phyloP scores from a whole-genome alignment of 2,888 invertebrate genomes.

The Lithophane leautieri region DNA sequence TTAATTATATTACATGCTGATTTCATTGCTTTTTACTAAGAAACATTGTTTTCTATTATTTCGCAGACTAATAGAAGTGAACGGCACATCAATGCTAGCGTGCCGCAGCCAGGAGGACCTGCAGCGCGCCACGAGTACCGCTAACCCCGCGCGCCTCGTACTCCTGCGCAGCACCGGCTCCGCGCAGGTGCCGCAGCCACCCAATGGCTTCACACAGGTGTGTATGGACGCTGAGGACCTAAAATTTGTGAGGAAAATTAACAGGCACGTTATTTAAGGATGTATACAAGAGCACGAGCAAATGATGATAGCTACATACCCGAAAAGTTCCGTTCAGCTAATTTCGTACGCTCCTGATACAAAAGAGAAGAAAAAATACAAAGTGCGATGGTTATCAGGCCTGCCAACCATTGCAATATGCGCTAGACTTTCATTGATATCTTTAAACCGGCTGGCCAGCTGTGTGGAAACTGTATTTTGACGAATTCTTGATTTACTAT shows the following conservation, averaged over 20 bases:
- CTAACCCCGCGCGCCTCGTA: constrained; percentile 92
- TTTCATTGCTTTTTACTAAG: not conserved
- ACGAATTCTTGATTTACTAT: not conserved
- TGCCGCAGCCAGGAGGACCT: constrained; percentile 93
- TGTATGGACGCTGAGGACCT: not conserved
- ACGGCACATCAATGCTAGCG: constrained; percentile 93
- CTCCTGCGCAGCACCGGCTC: constrained; percentile 84
- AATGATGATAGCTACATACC: too few relatives aligned
- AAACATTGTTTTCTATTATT: constrained; percentile 6
- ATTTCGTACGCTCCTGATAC: too few relatives aligned
- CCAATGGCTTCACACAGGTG: constrained; percentile 82
- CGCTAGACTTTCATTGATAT: too few relatives aligned
- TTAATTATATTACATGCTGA: not conserved
- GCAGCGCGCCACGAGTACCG: constrained; percentile 91
- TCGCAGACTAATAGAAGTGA: constrained; percentile 94
- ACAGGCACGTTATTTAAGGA: too few relatives aligned
- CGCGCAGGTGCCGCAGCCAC: constrained; percentile 74
- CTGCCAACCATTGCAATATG: too few relatives aligned
- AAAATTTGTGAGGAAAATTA: not conserved
- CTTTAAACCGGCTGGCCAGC: too few relatives aligned
- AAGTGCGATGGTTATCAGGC: too few relatives aligned
- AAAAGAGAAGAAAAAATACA: not conserved
- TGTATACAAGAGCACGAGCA: too few relatives aligned
- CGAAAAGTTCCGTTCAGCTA: too few relatives aligned
- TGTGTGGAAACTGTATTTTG: too few relatives aligned